Evolutionary conservation across 1,140 invertebrate genomes (phyloP).

Genomic region (Andrena cerasifolii): DNA sequence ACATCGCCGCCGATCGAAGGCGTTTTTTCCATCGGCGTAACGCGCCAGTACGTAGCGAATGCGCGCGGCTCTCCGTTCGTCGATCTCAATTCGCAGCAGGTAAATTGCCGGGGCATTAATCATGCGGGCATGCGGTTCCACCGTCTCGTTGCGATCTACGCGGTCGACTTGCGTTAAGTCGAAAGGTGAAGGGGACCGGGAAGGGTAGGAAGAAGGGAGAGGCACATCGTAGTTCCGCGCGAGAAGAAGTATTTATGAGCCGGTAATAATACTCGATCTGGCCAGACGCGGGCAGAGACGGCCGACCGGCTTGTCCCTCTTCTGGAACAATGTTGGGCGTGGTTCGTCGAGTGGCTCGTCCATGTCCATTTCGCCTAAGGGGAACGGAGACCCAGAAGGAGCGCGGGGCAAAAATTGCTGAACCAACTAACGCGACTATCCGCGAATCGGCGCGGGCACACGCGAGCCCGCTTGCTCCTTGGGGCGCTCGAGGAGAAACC

Average conservation of each 20-base stretch:
- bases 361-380: slow-evolving; percentile 26
- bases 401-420: slow-evolving; percentile 25
- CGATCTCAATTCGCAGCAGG: slow-evolving; percentile 59
- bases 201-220: neutral
- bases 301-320: slow-evolving; percentile 18
- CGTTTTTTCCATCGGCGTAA: neutral
- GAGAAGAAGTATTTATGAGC: slow-evolving; percentile 64
- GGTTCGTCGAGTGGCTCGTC: slow-evolving; percentile 38
- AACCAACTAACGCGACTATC: slow-evolving; percentile 15
- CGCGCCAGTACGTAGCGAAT: neutral
- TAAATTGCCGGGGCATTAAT: slow-evolving; percentile 62
- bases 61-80: slow-evolving; percentile 36
- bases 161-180: slow-evolving; percentile 37
- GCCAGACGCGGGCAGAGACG: neutral
- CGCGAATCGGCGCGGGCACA: slow-evolving; percentile 36
- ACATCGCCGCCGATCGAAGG: too few relatives aligned
- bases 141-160: slow-evolving; percentile 45
- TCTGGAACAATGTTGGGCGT: slow-evolving; percentile 62
- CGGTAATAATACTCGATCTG: slow-evolving; percentile 58
- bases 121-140: slow-evolving; percentile 36
- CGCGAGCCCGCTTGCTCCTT: slow-evolving; percentile 25
- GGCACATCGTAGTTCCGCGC: slow-evolving; percentile 31
- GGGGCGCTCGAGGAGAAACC: slow-evolving; percentile 13
- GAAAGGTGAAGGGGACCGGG: neutral
- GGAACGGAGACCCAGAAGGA: too few relatives aligned